Evolutionary conservation across 2,888 invertebrate species (phyloP).

Genomic region (Amaurobius ferox): DNA sequence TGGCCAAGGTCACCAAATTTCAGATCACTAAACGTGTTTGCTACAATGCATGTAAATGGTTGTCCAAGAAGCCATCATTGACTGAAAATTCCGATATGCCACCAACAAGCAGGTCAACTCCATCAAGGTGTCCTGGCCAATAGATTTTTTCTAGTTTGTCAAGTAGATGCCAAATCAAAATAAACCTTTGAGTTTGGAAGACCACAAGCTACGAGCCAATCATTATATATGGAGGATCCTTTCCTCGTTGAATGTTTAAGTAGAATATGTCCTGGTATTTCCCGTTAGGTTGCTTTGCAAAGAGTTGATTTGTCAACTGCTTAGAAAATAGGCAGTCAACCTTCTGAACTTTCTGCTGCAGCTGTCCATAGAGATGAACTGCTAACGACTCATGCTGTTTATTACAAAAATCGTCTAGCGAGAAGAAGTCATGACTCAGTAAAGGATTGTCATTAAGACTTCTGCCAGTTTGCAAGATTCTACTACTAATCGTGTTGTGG

Average conservation of each 20-base stretch:
- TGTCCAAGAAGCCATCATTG: slow-evolving; percentile 94
- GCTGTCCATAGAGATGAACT: slow-evolving; percentile 92
- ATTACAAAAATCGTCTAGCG: slow-evolving; percentile 85
- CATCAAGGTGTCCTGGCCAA: slow-evolving; percentile 79
- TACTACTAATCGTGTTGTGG: slow-evolving; percentile 88
- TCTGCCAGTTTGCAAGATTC: slow-evolving; percentile 31
- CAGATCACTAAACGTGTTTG: slow-evolving; percentile 90
- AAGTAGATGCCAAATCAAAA: slow-evolving; percentile 74
- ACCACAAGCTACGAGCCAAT: slow-evolving; percentile 76
- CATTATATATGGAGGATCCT: slow-evolving; percentile 76
- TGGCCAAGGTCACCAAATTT: slow-evolving; percentile 89
- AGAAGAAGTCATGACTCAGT: slow-evolving; percentile 77
- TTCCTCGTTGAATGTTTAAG: slow-evolving; percentile 74
- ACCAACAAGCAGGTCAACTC: slow-evolving; percentile 95
- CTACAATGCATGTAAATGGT: slow-evolving; percentile 93
- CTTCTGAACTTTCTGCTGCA: slow-evolving; percentile 95
- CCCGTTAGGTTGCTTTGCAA: slow-evolving; percentile 74
- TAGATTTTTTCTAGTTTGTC: slow-evolving; percentile 74
- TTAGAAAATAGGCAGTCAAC: slow-evolving; percentile 94
- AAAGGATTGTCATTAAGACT: slow-evolving; percentile 85
- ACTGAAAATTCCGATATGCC: slow-evolving; percentile 93
- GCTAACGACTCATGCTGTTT: slow-evolving; percentile 92
- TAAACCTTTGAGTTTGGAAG: slow-evolving; percentile 74
- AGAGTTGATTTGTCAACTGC: slow-evolving; percentile 79
- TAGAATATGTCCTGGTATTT: slow-evolving; percentile 75